Conservation (phyloP, 1,140 invertebrate species). For the Drosophila ironensis region DNA sequence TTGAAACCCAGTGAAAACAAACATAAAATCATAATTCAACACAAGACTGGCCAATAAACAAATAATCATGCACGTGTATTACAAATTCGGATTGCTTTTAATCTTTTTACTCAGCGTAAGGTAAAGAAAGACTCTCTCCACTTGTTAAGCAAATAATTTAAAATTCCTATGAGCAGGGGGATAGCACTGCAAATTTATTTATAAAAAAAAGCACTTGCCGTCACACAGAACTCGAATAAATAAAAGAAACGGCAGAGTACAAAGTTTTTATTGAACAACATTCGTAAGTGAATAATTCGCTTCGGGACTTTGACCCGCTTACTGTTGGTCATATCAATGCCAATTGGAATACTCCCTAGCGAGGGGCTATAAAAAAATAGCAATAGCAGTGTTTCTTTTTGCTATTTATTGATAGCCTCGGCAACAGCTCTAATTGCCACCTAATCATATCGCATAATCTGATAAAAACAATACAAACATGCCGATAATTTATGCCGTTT, state of each 20-base stretch:
- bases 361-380: slow-evolving; percentile 29
- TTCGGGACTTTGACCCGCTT: slow-evolving; percentile 40
- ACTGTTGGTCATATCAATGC: slow-evolving; percentile 41
- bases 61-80: slow-evolving; percentile 68
- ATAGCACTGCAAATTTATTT: slow-evolving; percentile 33
- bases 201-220: slow-evolving; percentile 15
- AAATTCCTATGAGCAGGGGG: slow-evolving; percentile 9
- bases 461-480: slow-evolving; percentile 36
- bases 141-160: slow-evolving; percentile 1
- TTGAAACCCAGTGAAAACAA: slow-evolving; percentile 29
- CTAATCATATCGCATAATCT: slow-evolving; percentile 42
- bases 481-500: slow-evolving; percentile 33
- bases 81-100: slow-evolving; percentile 78
- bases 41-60: slow-evolving; percentile 3
- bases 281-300: slow-evolving; percentile 43
- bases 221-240: neutral
- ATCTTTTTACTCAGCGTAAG: slow-evolving; percentile 78
- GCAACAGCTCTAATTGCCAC: slow-evolving; percentile 36
- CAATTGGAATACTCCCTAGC: slow-evolving; percentile 31
- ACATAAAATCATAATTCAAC: slow-evolving; percentile 7
- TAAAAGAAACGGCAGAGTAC: slow-evolving; percentile 27
- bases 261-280: slow-evolving; percentile 49
- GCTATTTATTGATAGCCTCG: slow-evolving; percentile 46
- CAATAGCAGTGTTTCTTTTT: neutral
- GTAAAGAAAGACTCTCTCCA: slow-evolving; percentile 65